Evolutionary conservation across 2,113 vertebrate species (phyloP), one percentile per base, ranked within the genome.

Genomic region (Odocoileus hemionus): DNA sequence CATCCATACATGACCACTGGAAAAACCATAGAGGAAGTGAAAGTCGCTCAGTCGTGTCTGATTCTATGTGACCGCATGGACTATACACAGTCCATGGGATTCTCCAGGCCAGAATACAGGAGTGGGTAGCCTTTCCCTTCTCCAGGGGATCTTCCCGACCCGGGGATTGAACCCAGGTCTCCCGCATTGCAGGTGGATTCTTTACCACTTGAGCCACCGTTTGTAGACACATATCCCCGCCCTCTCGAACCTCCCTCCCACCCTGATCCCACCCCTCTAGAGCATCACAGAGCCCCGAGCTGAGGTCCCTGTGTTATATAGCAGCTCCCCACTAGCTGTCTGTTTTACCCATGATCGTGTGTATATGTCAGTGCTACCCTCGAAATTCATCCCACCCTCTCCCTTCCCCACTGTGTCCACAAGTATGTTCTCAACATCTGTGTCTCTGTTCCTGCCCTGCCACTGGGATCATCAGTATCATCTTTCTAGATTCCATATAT

Each of bases 31-130:
- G 52, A 54, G 15, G 16, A 67, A 67, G 16, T n/a, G 15, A 10
- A 67, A 67, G 64, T 67, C 1, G 0, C 33, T 19, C 8, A 4
- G 16, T n/a, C 16, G 16, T 10, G 33, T 67, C 64, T 0, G 7
- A n/a, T 1, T 67, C 33, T 64, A n/a, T 4, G 1, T 0, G 1
- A 67, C 33, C 16, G 7, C 16, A 19, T 2, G 16, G 61, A 19
- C 33, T 67, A 19, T 8, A 64, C 19, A n/a, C 16, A 67, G 33
- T 67, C 7, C 61, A 10, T n/a, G 61, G 61, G 9, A n/a, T 67
- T 67, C 33, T 19, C 61, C 33, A n/a, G 33, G 33, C 15, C 61
- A n/a, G 61, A 67, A 67, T n/a, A n/a, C 4, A 2, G 33, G 33
- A 36, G 17, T n/a, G 1, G 8, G 17, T 67, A 67, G 64, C 16